phyloP scores from a whole-genome alignment of 1,140 invertebrate genomes.

The Drosophila albomicans region DNA sequence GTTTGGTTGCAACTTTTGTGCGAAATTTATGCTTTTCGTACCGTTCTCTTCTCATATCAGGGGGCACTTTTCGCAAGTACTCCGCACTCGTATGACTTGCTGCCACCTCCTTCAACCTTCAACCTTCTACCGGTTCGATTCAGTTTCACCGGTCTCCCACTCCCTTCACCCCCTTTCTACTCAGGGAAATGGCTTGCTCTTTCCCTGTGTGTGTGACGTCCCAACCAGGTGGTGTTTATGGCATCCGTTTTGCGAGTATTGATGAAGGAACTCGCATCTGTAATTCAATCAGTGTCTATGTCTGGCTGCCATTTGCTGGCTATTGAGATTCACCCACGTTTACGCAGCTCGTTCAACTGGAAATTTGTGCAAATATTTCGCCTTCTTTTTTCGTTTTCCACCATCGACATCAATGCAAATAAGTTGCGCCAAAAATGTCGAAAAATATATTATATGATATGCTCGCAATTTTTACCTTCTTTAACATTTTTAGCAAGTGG shows the following conservation, averaged over 20 bases:
- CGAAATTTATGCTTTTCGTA: slow-evolving; percentile 79
- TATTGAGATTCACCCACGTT: slow-evolving; percentile 54
- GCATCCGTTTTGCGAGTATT: slow-evolving; percentile 83
- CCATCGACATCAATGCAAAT: slow-evolving; percentile 76
- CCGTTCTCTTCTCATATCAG: slow-evolving; percentile 58
- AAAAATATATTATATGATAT: slow-evolving; percentile 62
- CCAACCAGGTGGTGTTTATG: slow-evolving; percentile 82
- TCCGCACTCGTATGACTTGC: slow-evolving; percentile 59
- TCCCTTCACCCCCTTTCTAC: slow-evolving; percentile 18
- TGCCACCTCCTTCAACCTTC: slow-evolving; percentile 4
- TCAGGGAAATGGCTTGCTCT: slow-evolving; percentile 55
- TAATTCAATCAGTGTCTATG: slow-evolving; percentile 84
- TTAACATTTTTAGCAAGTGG: slow-evolving; percentile 23
- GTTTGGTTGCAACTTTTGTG: slow-evolving; percentile 84
- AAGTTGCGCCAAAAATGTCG: slow-evolving; percentile 62
- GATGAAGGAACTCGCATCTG: slow-evolving; percentile 84
- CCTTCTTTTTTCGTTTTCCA: not conserved
- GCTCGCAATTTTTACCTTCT: slow-evolving; percentile 55
- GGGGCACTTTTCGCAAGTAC: slow-evolving; percentile 75
- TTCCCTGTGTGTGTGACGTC: slow-evolving; percentile 30
- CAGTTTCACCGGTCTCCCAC: slow-evolving; percentile 7
- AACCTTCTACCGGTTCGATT: not conserved
- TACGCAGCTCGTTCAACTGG: slow-evolving; percentile 76
- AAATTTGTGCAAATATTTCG: slow-evolving; percentile 70
- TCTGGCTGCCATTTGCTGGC: slow-evolving; percentile 72